Evolutionary conservation across 1,140 invertebrate genomes (phyloP), one percentile per base, ranked within the genome.

Genomic region (Drosophila lini): DNA sequence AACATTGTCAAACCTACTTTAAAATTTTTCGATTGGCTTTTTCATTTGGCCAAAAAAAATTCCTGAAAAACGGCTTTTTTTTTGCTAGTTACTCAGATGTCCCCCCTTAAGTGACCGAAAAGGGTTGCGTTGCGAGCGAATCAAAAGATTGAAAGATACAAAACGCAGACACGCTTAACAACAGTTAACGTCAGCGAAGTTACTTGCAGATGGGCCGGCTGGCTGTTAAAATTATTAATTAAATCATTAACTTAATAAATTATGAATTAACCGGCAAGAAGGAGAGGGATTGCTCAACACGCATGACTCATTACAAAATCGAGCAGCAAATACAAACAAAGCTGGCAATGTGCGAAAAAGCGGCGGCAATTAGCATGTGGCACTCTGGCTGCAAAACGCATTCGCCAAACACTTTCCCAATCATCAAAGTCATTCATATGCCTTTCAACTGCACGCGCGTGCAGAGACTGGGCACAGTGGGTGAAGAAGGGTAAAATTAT

Each of bases 401-500:
- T 80, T 80, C 73, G 74, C 74, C 80, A 86, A 88, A 88, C 82
- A 86, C 82, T 86, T 86, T 86, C 83, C 83, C 84, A 86, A 83
- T 86, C 83, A 86, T 86, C 83, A 89, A 89, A 86, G 80, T 88
- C 83, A 89, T 88, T 83, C 83, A 86, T 78, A 83, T 38, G 76
- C 65, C 78, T 86, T 83, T 83, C 84, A 83, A 69, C 71, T 74
- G 71, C 80, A 83, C 76, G 76, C 83, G 67, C 80, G 48, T 76
- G 55, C 25, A 45, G 15, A 25, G 52, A 1, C 34, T 38, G 3
- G 6, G 4, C 1, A 19, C 19, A 25, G 52, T 55, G 52, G 52
- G 52, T 11, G 0, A 8, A 38, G 8, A 38, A 3, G 0, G 10
- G 2, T 9, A 2, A 5, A 25, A 10, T 38, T 38, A n/a, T 3